phyloP scores from a whole-genome alignment of 2,797 vertebrate genomes.

The Sebastes miniatus region DNA sequence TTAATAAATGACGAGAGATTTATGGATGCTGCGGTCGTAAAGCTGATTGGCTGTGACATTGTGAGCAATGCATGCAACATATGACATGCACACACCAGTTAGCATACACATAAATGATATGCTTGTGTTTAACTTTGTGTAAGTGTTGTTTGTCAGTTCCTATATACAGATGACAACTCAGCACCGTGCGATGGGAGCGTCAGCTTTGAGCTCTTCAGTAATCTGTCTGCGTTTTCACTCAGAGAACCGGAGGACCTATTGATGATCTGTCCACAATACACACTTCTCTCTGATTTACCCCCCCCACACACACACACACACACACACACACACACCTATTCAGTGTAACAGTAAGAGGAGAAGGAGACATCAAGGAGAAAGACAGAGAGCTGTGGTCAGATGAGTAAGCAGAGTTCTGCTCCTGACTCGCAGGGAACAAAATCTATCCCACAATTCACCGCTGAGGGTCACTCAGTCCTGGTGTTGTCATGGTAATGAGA shows the following conservation, averaged over 20 bases:
- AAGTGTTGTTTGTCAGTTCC: not conserved
- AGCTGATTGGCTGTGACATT: conserved; percentile 62
- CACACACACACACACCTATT: not conserved
- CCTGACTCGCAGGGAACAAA: conserved; percentile 30
- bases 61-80: conserved; percentile 50
- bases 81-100: conserved; percentile 16
- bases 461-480: conserved; percentile 33
- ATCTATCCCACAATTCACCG: conserved; percentile 34
- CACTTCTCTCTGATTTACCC: conserved; percentile 27
- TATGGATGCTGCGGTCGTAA: conserved; percentile 51
- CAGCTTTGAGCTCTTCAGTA: conserved; percentile 21
- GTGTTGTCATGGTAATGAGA: conserved; percentile 39
- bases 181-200: not conserved
- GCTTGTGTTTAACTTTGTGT: not conserved
- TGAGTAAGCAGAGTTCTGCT: conserved; percentile 66
- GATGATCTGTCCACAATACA: conserved; percentile 42
- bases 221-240: conserved; percentile 53
- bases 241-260: conserved; percentile 26
- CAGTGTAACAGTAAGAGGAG: conserved; percentile 45
- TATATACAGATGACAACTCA: not conserved
- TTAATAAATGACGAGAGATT: conserved; percentile 61
- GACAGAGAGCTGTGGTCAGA: conserved; percentile 32
- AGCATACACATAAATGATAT: not conserved
- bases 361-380: conserved; percentile 60
- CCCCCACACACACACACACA: not conserved